Conservation (phyloP, 2,888 invertebrate species). For the Sinodicranocentrus sp. region DNA sequence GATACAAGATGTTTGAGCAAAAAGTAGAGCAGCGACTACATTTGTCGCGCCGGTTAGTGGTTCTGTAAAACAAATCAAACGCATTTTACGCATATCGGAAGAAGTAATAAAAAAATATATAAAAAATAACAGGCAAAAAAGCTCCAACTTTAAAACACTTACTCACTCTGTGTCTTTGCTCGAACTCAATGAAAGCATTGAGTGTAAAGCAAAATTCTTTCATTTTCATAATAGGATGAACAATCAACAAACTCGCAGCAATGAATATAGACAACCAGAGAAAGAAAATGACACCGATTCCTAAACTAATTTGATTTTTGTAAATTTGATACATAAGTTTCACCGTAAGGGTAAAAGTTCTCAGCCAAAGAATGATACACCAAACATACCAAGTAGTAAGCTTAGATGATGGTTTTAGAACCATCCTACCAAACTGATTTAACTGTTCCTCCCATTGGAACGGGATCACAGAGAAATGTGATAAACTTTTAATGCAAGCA, state of each 20-base stretch:
- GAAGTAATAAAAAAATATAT: too few species aligned
- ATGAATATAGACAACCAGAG: conserved; percentile 20
- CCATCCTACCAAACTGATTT: neutral
- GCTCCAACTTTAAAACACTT: too few species aligned
- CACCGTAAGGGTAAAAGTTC: neutral
- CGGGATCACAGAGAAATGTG: conserved; percentile 4
- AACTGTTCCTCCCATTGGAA: conserved; percentile 8
- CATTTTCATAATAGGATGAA: conserved; percentile 31
- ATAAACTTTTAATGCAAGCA: neutral
- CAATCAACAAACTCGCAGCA: conserved; percentile 2
- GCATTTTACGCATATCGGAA: too few species aligned
- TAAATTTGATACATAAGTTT: conserved; percentile 1
- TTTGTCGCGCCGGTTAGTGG: conserved; percentile 24
- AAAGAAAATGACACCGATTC: conserved; percentile 30
- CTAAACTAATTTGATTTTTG: neutral
- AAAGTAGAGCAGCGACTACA: neutral
- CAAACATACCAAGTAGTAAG: conserved; percentile 7
- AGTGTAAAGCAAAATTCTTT: conserved; percentile 18
- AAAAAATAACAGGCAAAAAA: too few species aligned
- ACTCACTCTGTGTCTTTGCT: conserved; percentile 6
- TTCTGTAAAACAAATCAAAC: conserved; percentile 1
- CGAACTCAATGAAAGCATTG: conserved; percentile 21
- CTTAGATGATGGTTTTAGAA: neutral
- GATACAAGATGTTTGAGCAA: conserved; percentile 10
- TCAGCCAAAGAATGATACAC: conserved; percentile 23